Percentiles rank a stretch among this genome's conserved stretches.
phyloP scores from a whole-genome alignment of 1,140 invertebrate species.

The Drosophila arawakana region DNA sequence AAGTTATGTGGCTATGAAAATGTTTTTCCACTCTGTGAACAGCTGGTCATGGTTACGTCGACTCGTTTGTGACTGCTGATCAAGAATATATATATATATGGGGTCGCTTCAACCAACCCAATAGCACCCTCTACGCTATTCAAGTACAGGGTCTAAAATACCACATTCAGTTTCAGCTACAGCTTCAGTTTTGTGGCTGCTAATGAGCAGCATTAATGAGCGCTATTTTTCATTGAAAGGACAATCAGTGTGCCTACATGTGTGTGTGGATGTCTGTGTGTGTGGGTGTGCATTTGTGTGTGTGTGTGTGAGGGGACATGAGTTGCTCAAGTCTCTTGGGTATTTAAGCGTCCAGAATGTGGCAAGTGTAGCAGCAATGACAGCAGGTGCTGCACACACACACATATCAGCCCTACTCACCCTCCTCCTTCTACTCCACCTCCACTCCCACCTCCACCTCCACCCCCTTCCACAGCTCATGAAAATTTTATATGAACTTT shows the following conservation, averaged over 20 bases:
- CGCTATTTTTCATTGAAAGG: constrained; percentile 78
- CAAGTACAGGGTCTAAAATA: not conserved
- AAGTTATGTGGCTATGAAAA: no score
- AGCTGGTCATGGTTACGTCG: no score
- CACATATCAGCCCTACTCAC: constrained; percentile 22
- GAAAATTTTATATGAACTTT: constrained; percentile 74
- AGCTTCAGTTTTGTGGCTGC: constrained; percentile 54
- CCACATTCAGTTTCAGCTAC: constrained; percentile 14
- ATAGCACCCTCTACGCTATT: not conserved
- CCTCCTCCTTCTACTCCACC: constrained; percentile 2
- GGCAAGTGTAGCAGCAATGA: constrained; percentile 53
- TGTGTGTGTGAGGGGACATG: constrained; percentile 12
- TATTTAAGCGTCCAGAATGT: constrained; percentile 68
- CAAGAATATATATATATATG: no score
- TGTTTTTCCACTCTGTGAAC: no score
- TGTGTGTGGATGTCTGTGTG: constrained; percentile 4
- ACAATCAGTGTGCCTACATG: constrained; percentile 59
- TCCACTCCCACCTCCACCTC: constrained; percentile 8
- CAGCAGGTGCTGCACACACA: constrained; percentile 61
- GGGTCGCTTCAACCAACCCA: no score
- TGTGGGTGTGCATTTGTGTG: constrained; percentile 10
- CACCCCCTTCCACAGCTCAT: constrained; percentile 26
- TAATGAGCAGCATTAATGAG: constrained; percentile 83
- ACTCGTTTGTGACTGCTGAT: no score
- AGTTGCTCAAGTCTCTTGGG: constrained; percentile 57